Evolutionary conservation across 1,140 invertebrate species (phyloP).

Genomic region (Holcopasites calliopsidis): DNA sequence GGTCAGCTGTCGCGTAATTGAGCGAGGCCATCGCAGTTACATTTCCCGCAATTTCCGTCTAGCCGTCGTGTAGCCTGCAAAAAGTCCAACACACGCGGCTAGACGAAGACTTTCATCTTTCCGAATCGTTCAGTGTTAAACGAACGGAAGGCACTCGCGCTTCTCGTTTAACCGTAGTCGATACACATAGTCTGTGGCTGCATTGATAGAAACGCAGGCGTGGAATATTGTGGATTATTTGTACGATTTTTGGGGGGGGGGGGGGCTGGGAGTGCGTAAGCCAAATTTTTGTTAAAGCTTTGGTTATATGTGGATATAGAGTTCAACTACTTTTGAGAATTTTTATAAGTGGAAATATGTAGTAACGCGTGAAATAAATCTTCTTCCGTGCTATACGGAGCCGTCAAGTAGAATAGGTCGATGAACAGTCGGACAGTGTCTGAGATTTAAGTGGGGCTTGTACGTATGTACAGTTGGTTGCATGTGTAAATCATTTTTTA

Average conservation of each 20-base stretch:
- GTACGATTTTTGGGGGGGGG: too few relatives aligned
- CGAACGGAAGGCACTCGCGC: neutral
- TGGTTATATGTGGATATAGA: too few relatives aligned
- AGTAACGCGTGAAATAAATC: too few relatives aligned
- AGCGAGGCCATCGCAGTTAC: slow-evolving; percentile 35
- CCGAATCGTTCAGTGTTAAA: neutral
- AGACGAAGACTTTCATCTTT: neutral
- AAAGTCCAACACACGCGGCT: slow-evolving; percentile 23
- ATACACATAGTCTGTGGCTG: neutral
- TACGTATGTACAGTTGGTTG: too few relatives aligned
- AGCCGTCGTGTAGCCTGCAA: slow-evolving; percentile 3
- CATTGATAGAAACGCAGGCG: neutral
- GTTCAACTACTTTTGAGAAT: too few relatives aligned
- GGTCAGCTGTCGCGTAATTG: slow-evolving; percentile 35
- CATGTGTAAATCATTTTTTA: too few relatives aligned
- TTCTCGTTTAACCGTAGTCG: neutral
- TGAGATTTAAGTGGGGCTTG: neutral
- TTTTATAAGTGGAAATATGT: too few relatives aligned
- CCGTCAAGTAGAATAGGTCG: neutral
- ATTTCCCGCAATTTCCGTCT: slow-evolving; percentile 45
- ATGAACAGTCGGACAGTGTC: neutral
- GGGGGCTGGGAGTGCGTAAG: too few relatives aligned
- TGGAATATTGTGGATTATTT: too few relatives aligned
- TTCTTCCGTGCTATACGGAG: too few relatives aligned
- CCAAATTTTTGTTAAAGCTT: too few relatives aligned